Percentiles rank a stretch among this genome's conserved stretches.
phyloP scores from a whole-genome alignment of 1,140 invertebrate genomes.

The Ylistrum balloti region DNA sequence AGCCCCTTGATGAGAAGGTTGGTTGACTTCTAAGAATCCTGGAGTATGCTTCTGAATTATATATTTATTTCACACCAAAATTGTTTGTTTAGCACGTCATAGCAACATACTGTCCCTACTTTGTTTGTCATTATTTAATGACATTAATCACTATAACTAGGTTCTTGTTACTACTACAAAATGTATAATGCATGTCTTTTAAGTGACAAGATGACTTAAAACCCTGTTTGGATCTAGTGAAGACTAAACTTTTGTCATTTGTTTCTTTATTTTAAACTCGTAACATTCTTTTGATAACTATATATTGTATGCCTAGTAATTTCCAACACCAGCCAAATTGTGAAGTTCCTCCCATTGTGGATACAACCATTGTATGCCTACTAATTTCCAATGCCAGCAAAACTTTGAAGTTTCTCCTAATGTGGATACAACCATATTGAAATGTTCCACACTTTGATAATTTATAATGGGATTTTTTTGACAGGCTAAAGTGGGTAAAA shows the following conservation, averaged over 20 bases:
- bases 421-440: too few species aligned
- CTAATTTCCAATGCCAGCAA: too few species aligned
- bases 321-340: too few species aligned
- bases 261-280: not conserved
- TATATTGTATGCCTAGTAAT: not conserved
- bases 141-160: not conserved
- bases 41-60: not conserved
- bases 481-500: slow-evolving; percentile 38
- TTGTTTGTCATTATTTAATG: not conserved
- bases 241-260: not conserved
- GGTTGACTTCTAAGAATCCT: not conserved
- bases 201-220: not conserved
- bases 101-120: slow-evolving; percentile 29
- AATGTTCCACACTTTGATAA: not conserved
- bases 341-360: too few species aligned
- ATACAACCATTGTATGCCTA: not conserved
- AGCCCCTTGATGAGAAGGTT: slow-evolving; percentile 58
- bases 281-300: not conserved
- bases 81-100: not conserved
- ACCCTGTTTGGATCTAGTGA: not conserved
- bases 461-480: slow-evolving; percentile 15
- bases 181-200: not conserved
- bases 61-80: slow-evolving; percentile 29
- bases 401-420: too few species aligned
- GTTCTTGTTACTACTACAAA: not conserved